A percentile compares a stretch with the other conserved stretches of the same genome.
Evolutionary conservation across 2,113 vertebrate genomes (phyloP).

Genomic region (Pagrus major): DNA sequence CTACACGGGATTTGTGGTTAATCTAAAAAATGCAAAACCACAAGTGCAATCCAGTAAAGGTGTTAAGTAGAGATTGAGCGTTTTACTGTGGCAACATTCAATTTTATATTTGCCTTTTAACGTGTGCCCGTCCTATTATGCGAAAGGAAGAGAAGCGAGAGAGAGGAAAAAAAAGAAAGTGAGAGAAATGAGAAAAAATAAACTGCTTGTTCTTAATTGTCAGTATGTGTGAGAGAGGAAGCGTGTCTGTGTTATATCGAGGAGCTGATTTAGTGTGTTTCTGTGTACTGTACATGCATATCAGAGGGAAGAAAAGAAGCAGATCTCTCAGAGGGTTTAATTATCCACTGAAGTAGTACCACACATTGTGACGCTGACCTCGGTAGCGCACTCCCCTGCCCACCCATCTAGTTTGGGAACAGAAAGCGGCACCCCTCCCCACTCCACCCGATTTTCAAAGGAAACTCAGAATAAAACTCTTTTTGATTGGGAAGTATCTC

Average conservation of each 20-base stretch:
- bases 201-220: constrained; percentile 31
- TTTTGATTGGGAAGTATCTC: neutral
- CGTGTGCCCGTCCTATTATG: neutral
- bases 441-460: constrained; percentile 44
- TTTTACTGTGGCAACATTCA: neutral
- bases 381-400: constrained; percentile 42
- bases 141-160: neutral
- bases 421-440: constrained; percentile 34
- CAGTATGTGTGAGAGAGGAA: neutral
- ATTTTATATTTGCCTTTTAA: constrained; percentile 20
- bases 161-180: neutral
- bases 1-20: neutral
- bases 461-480: constrained; percentile 38
- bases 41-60: neutral
- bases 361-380: constrained; percentile 74
- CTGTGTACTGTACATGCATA: constrained; percentile 40
- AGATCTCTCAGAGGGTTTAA: constrained; percentile 79
- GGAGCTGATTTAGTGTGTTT: constrained; percentile 16
- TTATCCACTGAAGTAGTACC: constrained; percentile 76
- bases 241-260: constrained; percentile 22
- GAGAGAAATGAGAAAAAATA: constrained; percentile 11
- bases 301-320: constrained; percentile 40
- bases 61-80: neutral
- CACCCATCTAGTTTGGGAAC: constrained; percentile 38
- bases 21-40: neutral